Conservation (phyloP, 2,888 invertebrate species). For the Sphaerophoria taeniata region DNA sequence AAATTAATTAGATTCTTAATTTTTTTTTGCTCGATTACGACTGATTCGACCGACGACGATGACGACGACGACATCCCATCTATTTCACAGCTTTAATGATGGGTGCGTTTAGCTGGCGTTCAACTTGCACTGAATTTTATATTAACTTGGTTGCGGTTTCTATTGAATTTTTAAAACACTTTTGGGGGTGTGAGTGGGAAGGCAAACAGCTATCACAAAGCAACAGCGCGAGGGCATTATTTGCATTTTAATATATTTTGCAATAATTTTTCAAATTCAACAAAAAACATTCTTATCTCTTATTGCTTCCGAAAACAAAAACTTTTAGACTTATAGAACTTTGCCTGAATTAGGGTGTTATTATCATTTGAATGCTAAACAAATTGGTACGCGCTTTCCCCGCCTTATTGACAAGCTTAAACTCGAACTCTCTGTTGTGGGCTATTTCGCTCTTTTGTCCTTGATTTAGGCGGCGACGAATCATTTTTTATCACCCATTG, state of each 20-base stretch:
- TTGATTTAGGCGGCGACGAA: neutral
- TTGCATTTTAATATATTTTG: neutral
- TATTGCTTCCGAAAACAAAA: neutral
- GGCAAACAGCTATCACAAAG: too few relatives aligned
- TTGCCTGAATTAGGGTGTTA: slow-evolving; percentile 2
- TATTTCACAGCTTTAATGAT: neutral
- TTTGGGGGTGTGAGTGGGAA: neutral
- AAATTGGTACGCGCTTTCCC: neutral
- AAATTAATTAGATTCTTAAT: slow-evolving; percentile 23
- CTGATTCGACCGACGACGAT: neutral
- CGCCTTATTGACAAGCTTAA: neutral
- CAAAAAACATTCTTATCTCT: neutral
- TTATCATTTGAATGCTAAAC: slow-evolving; percentile 14
- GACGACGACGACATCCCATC: too few relatives aligned
- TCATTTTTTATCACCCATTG: slow-evolving; percentile 13
- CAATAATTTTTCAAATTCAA: slow-evolving; percentile 3
- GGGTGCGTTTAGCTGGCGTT: slow-evolving; percentile 12
- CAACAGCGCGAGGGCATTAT: too few relatives aligned
- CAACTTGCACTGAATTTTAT: neutral
- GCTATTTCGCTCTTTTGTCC: neutral
- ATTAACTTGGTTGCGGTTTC: neutral
- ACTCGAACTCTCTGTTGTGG: neutral
- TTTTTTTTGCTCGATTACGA: neutral
- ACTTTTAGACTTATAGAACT: slow-evolving; percentile 1
- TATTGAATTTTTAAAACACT: slow-evolving; percentile 13